Conservation (phyloP, 2,113 vertebrate species). For the Campylomormyrus numenius region DNA sequence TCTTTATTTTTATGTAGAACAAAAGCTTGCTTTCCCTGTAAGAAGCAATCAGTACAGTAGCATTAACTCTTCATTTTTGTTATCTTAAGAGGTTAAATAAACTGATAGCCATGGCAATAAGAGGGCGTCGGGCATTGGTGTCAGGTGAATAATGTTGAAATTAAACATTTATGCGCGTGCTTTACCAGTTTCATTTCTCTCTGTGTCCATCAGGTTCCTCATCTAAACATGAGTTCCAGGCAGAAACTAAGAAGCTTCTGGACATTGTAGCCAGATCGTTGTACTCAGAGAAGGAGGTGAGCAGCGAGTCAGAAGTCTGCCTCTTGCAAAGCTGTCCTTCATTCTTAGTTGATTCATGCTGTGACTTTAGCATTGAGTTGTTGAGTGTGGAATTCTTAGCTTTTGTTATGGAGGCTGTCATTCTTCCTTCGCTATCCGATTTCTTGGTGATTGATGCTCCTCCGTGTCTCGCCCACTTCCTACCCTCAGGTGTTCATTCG, state of each 20-base stretch:
- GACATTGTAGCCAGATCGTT: slow-evolving; percentile 91
- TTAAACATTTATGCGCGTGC: not conserved
- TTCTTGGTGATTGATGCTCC: not conserved
- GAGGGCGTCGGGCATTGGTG: not conserved
- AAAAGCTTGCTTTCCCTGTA: not conserved
- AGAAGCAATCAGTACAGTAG: not conserved
- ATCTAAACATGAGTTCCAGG: slow-evolving; percentile 90
- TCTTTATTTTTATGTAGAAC: not conserved
- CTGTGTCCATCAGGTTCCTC: slow-evolving; percentile 61
- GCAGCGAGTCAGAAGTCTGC: not conserved
- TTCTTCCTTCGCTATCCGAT: not conserved
- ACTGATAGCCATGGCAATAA: not conserved
- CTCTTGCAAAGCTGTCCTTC: not conserved
- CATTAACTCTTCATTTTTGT: not conserved
- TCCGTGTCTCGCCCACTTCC: not conserved
- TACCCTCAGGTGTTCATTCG: slow-evolving; percentile 81
- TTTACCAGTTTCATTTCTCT: not conserved
- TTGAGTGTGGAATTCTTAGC: not conserved
- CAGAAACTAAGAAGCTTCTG: slow-evolving; percentile 92
- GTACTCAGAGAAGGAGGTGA: slow-evolving; percentile 96
- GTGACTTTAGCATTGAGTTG: not conserved
- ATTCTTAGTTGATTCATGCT: not conserved
- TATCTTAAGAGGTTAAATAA: not conserved
- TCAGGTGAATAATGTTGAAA: not conserved
- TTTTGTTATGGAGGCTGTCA: not conserved